A percentile compares a stretch with the other conserved stretches of the same genome.
These are phyloP conservation scores for Syngnathoides biaculeatus DNA, from an alignment of 2,113 vertebrate species.

Conservation along the genomic window DNA sequence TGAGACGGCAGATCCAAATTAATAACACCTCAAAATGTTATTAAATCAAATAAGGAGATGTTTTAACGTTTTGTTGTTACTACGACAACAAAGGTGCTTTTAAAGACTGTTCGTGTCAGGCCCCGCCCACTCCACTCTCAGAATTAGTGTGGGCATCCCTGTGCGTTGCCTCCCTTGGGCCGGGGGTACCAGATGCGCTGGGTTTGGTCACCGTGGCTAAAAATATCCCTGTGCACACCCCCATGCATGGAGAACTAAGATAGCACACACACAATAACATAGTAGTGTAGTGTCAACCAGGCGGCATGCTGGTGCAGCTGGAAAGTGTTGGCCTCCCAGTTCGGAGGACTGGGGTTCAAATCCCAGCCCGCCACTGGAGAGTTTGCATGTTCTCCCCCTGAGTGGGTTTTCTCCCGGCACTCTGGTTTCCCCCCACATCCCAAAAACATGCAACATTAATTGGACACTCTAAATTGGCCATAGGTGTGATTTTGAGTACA, in stretches of 20 bases:
- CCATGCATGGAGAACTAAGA: not conserved
- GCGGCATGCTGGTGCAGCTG: too few species aligned
- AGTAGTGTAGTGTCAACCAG: not conserved
- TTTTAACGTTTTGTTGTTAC: not conserved
- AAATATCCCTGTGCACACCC: constrained; percentile 58
- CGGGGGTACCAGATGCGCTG: constrained; percentile 66
- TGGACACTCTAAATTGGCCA: too few species aligned
- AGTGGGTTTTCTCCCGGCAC: too few species aligned
- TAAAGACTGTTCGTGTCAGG: too few species aligned
- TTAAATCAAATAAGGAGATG: not conserved
- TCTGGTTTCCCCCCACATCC: too few species aligned
- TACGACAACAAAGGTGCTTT: not conserved
- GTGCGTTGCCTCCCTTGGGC: constrained; percentile 67
- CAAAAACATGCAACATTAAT: too few species aligned
- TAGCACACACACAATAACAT: not conserved
- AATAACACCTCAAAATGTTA: not conserved
- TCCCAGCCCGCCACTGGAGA: too few species aligned
- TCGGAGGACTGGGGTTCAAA: too few species aligned
- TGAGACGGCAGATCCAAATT: not conserved
- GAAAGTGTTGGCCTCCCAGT: too few species aligned
- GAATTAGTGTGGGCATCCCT: constrained; percentile 1
- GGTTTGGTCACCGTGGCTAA: constrained; percentile 71
- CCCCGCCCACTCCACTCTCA: too few species aligned
- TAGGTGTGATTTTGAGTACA: too few species aligned
- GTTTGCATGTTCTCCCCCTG: too few species aligned